phyloP scores from a whole-genome alignment of 2,888 invertebrate genomes.

The Caenorhabditis auriculariae region DNA sequence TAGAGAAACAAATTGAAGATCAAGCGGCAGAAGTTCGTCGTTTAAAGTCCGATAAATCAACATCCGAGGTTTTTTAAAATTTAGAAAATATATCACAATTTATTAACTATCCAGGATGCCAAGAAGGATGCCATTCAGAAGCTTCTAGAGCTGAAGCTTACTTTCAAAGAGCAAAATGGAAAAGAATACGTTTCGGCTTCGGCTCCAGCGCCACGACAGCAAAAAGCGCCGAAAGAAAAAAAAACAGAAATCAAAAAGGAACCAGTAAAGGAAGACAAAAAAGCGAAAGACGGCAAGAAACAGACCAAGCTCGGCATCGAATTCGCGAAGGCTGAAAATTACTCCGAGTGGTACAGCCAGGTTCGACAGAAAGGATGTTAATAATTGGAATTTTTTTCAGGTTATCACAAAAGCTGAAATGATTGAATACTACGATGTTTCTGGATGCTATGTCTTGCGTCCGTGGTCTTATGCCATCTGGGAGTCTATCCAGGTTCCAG shows the following conservation, averaged over 20 bases:
- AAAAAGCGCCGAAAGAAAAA: slow-evolving; percentile 11
- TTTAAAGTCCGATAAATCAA: slow-evolving; percentile 21
- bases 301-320: slow-evolving; percentile 90
- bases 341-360: slow-evolving; percentile 94
- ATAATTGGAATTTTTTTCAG: slow-evolving; percentile 58
- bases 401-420: slow-evolving; percentile 87
- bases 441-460: slow-evolving; percentile 95
- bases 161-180: slow-evolving; percentile 75
- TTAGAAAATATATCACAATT: neutral
- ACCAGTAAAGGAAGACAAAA: slow-evolving; percentile 10
- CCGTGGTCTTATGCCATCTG: slow-evolving; percentile 96
- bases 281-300: slow-evolving; percentile 72
- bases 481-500: slow-evolving; percentile 74
- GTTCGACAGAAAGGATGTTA: slow-evolving; percentile 10
- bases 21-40: slow-evolving; percentile 34
- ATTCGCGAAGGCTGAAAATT: slow-evolving; percentile 85
- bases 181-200: slow-evolving; percentile 67
- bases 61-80: slow-evolving; percentile 13
- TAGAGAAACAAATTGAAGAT: slow-evolving; percentile 28
- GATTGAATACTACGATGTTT: slow-evolving; percentile 99
- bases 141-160: slow-evolving; percentile 74
- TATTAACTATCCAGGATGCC: slow-evolving; percentile 34
- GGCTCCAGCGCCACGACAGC: slow-evolving; percentile 16
- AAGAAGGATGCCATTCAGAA: slow-evolving; percentile 70
- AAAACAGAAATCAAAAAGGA: slow-evolving; percentile 38